These are phyloP conservation scores for Falco peregrinus DNA, from an alignment of 2,797 vertebrate species.

Conservation along the genomic window DNA sequence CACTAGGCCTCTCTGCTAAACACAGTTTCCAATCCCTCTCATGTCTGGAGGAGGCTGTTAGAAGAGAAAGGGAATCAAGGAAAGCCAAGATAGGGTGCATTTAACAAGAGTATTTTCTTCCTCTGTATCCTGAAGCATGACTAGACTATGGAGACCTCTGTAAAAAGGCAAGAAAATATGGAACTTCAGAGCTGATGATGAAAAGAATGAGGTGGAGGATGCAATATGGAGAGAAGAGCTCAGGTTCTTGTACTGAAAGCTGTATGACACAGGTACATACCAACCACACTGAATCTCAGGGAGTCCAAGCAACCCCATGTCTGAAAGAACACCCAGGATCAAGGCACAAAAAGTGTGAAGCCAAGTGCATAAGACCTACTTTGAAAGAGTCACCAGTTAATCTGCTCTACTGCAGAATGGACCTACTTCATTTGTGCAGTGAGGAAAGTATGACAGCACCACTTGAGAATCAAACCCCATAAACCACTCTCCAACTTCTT, in stretches of 20 bases:
- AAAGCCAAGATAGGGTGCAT: neutral
- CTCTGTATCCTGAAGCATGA: neutral
- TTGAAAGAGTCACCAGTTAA: neutral
- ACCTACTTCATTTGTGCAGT: neutral
- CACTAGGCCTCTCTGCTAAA: neutral
- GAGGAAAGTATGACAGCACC: neutral
- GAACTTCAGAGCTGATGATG: neutral
- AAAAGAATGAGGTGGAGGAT: neutral
- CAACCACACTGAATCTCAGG: neutral
- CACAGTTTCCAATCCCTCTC: neutral
- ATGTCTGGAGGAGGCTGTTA: neutral
- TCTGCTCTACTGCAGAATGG: neutral
- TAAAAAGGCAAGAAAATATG: neutral
- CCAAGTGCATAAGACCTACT: neutral
- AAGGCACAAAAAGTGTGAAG: neutral
- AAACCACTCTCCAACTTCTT: neutral
- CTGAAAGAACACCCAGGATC: neutral
- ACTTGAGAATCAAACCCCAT: neutral
- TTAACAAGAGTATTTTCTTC: neutral
- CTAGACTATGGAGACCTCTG: neutral
- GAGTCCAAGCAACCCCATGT: rapidly evolving
- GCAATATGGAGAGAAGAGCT: neutral
- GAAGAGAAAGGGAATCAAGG: neutral
- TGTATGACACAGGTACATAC: neutral
- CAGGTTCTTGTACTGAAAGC: neutral